Base-by-base conservation (phyloP, 1,140 invertebrate genomes). In the Caenorhabditis tropicalis region DNA sequence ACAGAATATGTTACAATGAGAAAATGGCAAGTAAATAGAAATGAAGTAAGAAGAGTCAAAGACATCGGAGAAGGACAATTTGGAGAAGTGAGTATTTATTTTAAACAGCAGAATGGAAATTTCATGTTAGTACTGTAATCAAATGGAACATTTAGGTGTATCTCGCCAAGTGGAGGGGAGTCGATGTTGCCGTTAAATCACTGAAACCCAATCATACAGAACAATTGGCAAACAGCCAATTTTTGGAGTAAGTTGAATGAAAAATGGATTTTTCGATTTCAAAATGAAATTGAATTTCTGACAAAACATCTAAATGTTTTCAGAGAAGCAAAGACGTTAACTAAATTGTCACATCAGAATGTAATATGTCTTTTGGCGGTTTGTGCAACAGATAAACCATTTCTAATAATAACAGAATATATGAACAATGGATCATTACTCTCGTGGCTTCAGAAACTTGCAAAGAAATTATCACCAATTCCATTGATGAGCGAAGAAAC, bases 361-460 rank as follows among this genome's bases (percentile, higher is more conserved):
- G 65, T 74, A 2, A 74, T 74, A 15, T 31, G 29, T 74, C 65
- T 74, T 43, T 31, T 74, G 36, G 65, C 65, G 1, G 65, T 74
- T 0, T 74, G 65, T 24, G 65, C 33, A 24, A 74, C 65, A 10
- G 33, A 74, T 24, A 43, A 74, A 24, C 65, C 65, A 10, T 74
- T 24, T 10, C 21, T 74, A 43, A 74, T 74, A 12, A 74, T 74
- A 1, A 74, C 65, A 31, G 65, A 74, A 43, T 74, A 19, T 12
- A 74, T 74, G 65, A 43, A 39, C n/a, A 74, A 74, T 19, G 65
- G 65, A 43, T 74, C 65, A 21, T 74, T 74, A 43, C 36, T 74
- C 4, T 24, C 65, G 9, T 74, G 65, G 65, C 65, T 74, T 21
- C 65, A 74, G 27, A 36, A 33, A 31, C 65, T 74, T 10, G n/a